Evolutionary conservation across 2,888 invertebrate species (phyloP).

Genomic region (Apomyelois bistriatella): DNA sequence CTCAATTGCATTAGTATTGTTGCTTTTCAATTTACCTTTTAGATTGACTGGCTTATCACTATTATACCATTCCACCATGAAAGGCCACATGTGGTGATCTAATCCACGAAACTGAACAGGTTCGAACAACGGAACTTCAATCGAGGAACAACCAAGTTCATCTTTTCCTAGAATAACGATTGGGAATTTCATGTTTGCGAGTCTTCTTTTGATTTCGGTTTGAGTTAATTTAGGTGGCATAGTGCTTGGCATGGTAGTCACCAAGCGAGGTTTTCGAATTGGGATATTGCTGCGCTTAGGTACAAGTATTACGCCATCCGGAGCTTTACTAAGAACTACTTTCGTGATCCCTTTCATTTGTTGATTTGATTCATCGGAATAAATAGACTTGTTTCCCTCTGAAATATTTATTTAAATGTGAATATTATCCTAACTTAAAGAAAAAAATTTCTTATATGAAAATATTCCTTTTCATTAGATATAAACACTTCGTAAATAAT

Average conservation of each 20-base stretch:
- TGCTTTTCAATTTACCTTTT: neutral
- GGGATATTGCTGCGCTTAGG: slow-evolving; percentile 21
- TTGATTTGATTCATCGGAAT: slow-evolving; percentile 21
- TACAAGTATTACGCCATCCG: slow-evolving; percentile 16
- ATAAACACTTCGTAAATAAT: too few species aligned
- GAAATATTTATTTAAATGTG: slow-evolving; percentile 1
- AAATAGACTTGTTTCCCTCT: slow-evolving; percentile 12
- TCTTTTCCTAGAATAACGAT: slow-evolving; percentile 56
- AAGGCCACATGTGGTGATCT: slow-evolving; percentile 60
- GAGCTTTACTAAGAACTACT: slow-evolving; percentile 36
- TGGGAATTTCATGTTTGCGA: slow-evolving; percentile 50
- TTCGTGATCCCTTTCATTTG: slow-evolving; percentile 40
- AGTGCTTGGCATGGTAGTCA: slow-evolving; percentile 34
- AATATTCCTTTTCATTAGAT: too few species aligned
- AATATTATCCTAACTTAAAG: too few species aligned
- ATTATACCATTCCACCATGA: slow-evolving; percentile 52
- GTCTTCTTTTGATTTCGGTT: slow-evolving; percentile 49
- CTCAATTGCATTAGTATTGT: slow-evolving; percentile 2
- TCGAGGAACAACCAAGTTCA: slow-evolving; percentile 40
- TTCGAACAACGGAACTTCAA: slow-evolving; percentile 37
- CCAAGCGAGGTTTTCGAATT: slow-evolving; percentile 34
- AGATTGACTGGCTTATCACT: slow-evolving; percentile 15
- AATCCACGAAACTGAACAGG: slow-evolving; percentile 52
- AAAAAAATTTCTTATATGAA: too few species aligned
- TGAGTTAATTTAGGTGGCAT: slow-evolving; percentile 39